Percentiles rank a stretch among this genome's conserved stretches.
Conservation (phyloP, 2,113 vertebrate species). For the Naja naja region DNA sequence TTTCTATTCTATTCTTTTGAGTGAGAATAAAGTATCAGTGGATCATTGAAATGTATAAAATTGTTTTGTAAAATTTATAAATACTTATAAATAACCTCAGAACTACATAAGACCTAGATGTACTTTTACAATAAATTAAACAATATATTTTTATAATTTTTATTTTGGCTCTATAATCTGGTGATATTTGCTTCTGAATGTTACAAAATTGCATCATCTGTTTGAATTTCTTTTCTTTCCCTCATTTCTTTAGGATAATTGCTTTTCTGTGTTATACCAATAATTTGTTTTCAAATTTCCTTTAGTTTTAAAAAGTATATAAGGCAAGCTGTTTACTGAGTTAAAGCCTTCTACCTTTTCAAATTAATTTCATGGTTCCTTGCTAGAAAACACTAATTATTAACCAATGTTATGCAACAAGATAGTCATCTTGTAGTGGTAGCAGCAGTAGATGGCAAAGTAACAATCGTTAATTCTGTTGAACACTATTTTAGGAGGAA, state of each 20-base stretch:
- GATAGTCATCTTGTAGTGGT: background rate
- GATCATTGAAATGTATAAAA: background rate
- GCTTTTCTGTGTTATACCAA: background rate
- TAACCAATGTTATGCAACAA: background rate
- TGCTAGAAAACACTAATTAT: background rate
- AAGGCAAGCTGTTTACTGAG: background rate
- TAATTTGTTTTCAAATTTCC: background rate
- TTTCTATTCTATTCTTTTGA: background rate
- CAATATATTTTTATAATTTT: background rate
- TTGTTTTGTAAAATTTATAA: background rate
- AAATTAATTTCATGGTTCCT: background rate
- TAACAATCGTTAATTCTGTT: background rate
- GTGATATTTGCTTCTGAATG: background rate
- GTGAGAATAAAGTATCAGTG: background rate
- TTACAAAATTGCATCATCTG: background rate
- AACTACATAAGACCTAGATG: background rate
- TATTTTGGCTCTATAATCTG: background rate
- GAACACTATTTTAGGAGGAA: background rate
- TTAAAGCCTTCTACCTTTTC: background rate
- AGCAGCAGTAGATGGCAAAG: background rate
- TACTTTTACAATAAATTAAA: background rate
- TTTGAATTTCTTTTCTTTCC: background rate
- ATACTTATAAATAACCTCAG: background rate
- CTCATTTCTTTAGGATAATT: background rate
- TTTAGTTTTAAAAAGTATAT: background rate